These are phyloP conservation scores for Nannospalax galili DNA, from an alignment of 2,113 vertebrate species.

Conservation along the genomic window DNA sequence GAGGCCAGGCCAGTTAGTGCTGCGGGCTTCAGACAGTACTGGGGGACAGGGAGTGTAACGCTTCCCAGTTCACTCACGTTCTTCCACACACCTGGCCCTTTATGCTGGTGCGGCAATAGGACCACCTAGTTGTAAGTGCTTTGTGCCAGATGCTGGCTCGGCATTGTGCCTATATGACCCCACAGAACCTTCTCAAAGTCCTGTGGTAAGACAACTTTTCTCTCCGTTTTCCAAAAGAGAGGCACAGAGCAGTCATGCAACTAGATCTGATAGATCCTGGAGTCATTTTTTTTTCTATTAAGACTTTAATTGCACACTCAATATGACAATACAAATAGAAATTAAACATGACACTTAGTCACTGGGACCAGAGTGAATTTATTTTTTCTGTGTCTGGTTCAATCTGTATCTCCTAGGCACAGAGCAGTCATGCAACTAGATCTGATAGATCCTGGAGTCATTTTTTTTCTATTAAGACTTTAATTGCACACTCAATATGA, in stretches of 20 bases:
- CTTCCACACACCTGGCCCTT: background rate
- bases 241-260: background rate
- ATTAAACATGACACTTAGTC: background rate
- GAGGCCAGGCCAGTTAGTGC: background rate
- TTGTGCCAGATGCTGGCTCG: rapidly evolving
- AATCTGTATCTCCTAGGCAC: rapidly evolving
- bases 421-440: too few species aligned
- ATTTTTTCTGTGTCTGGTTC: background rate
- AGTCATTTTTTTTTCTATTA: background rate
- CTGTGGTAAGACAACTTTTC: background rate
- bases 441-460: background rate
- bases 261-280: background rate
- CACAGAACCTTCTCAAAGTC: background rate
- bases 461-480: background rate
- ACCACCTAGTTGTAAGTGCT: background rate
- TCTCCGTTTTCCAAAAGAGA: background rate
- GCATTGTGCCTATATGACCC: rapidly evolving
- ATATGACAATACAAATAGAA: background rate
- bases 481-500: background rate
- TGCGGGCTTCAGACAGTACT: background rate
- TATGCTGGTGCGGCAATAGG: background rate
- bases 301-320: background rate
- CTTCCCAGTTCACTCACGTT: rapidly evolving
- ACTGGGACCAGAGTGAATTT: background rate
- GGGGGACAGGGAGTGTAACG: background rate